Conservation (phyloP, 2,113 vertebrate genomes). For the Hiodon tergisus region DNA sequence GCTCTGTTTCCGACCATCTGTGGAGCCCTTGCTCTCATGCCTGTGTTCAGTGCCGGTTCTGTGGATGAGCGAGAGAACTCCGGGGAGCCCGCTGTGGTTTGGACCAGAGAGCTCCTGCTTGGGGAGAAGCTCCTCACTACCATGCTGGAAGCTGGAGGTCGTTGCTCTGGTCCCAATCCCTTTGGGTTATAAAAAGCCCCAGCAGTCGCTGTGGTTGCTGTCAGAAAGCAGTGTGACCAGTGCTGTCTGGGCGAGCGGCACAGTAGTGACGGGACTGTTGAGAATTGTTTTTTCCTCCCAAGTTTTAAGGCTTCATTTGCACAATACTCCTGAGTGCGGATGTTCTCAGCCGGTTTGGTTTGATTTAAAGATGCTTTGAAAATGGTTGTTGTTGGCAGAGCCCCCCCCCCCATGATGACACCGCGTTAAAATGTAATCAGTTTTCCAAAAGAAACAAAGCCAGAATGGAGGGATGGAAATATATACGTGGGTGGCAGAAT, state of each 20-base stretch:
- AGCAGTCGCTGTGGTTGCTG: too few relatives aligned
- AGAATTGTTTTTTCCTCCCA: too few relatives aligned
- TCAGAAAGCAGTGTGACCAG: too few relatives aligned
- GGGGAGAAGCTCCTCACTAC: background rate
- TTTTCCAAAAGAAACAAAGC: background rate
- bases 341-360: too few relatives aligned
- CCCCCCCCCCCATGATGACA: background rate
- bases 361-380: background rate
- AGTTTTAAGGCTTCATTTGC: background rate
- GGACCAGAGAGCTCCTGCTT: background rate
- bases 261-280: too few relatives aligned
- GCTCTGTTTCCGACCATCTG: conserved; percentile 5
- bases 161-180: background rate
- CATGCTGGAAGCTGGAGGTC: background rate
- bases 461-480: background rate
- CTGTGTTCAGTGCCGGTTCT: background rate
- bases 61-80: conserved; percentile 6
- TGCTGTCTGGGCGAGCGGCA: too few relatives aligned
- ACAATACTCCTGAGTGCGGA: background rate
- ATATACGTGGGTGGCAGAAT: too few relatives aligned
- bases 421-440: background rate
- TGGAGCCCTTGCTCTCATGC: background rate
- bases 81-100: conserved; percentile 5
- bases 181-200: too few relatives aligned
- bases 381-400: background rate